Conservation (phyloP, 2,113 vertebrate genomes). For the Heterochromis multidens region DNA sequence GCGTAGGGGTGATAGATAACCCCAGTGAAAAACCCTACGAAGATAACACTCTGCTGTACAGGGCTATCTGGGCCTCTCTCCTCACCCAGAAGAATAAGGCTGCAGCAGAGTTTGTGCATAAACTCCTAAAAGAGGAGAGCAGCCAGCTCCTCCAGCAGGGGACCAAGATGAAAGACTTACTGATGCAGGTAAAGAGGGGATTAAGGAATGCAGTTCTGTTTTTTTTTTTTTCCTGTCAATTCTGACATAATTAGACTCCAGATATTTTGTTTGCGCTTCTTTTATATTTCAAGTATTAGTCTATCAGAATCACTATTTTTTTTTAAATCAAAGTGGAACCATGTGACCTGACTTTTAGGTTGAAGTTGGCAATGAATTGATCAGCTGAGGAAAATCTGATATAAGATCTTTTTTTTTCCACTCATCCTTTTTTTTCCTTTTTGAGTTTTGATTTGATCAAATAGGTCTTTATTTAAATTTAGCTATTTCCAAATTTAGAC, state of each 20-base stretch:
- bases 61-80: slow-evolving; percentile 87
- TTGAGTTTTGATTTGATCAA: not conserved
- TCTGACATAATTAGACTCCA: not conserved
- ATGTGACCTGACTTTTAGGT: not conserved
- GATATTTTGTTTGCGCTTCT: not conserved
- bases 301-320: not conserved
- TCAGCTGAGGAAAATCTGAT: not conserved
- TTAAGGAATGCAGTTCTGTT: not conserved
- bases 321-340: not conserved
- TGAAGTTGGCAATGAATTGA: not conserved
- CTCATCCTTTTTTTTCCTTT: not conserved
- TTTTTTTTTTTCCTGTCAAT: not conserved
- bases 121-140: slow-evolving; percentile 84
- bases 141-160: slow-evolving; percentile 81
- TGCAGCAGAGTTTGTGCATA: slow-evolving; percentile 81
- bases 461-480: not conserved
- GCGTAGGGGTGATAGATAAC: slow-evolving; percentile 90
- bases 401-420: not conserved
- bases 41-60: slow-evolving; percentile 85
- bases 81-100: slow-evolving; percentile 85
- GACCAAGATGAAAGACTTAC: slow-evolving; percentile 83
- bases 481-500: not conserved
- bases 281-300: not conserved
- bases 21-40: slow-evolving; percentile 83
- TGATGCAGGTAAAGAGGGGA: slow-evolving; percentile 77